These are phyloP conservation scores for Raillietiella orientalis DNA, from an alignment of 2,888 invertebrate species.

Conservation along the genomic window DNA sequence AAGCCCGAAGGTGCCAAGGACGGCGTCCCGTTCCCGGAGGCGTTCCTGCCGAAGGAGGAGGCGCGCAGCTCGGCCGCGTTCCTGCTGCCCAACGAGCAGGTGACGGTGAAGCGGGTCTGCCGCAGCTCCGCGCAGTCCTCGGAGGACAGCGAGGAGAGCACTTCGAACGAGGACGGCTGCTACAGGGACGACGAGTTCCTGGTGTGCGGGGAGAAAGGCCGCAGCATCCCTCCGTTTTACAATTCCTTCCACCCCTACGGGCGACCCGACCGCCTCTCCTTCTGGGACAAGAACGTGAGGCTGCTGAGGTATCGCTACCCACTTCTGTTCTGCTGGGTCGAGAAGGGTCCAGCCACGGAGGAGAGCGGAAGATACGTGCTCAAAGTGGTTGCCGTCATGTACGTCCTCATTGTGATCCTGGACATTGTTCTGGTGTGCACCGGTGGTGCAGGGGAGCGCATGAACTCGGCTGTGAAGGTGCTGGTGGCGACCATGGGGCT, in stretches of 20 bases:
- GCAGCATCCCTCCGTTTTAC: no score
- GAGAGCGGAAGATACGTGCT: slow-evolving; percentile 58
- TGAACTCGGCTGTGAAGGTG: slow-evolving; percentile 23
- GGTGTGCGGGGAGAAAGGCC: no score
- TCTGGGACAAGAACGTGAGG: slow-evolving; percentile 5
- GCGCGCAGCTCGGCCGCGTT: slow-evolving; percentile 13
- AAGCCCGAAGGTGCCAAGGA: slow-evolving; percentile 49
- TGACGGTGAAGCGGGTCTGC: background rate
- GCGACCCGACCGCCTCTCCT: no score
- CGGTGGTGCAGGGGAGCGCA: slow-evolving; percentile 15
- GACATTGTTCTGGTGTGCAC: slow-evolving; percentile 51
- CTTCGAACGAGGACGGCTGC: slow-evolving; percentile 37
- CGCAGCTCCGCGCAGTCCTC: background rate
- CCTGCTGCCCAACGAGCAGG: background rate
- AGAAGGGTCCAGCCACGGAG: slow-evolving; percentile 36
- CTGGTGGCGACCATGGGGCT: slow-evolving; percentile 30
- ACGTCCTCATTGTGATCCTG: slow-evolving; percentile 38
- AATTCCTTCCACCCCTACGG: no score
- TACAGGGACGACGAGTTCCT: slow-evolving; percentile 51
- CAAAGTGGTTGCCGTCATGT: slow-evolving; percentile 52
- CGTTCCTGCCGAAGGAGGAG: slow-evolving; percentile 14
- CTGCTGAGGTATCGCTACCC: slow-evolving; percentile 37
- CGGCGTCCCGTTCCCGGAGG: slow-evolving; percentile 16
- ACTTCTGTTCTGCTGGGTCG: slow-evolving; percentile 38
- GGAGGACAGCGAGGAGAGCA: no score